Conservation (phyloP, 2,797 vertebrate species). For the Pseudomugil tenellus region DNA sequence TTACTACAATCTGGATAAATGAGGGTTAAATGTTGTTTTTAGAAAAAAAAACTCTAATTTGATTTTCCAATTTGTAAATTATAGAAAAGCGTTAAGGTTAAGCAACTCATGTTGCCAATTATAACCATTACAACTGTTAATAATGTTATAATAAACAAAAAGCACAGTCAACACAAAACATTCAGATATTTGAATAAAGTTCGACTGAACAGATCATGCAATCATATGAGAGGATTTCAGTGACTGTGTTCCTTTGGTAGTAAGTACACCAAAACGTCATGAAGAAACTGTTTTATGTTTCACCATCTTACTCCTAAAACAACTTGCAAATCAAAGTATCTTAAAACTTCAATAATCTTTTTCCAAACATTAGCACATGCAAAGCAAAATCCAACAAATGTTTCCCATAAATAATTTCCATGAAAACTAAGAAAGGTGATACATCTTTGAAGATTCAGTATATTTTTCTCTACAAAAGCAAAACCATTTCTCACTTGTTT, state of each 20-base stretch:
- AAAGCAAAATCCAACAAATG: slow-evolving; percentile 48
- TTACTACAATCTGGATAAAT: neutral
- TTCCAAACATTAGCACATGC: slow-evolving; percentile 49
- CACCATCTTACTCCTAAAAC: neutral
- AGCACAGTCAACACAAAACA: slow-evolving; percentile 22
- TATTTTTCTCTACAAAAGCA: neutral
- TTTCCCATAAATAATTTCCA: neutral
- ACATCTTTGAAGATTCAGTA: neutral
- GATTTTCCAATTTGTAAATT: neutral
- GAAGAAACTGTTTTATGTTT: neutral
- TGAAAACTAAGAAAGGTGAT: neutral
- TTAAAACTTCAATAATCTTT: slow-evolving; percentile 10
- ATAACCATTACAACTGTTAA: slow-evolving; percentile 58
- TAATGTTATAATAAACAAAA: slow-evolving; percentile 41
- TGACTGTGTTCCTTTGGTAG: neutral
- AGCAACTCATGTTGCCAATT: slow-evolving; percentile 20
- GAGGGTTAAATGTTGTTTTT: neutral
- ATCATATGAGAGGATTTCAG: neutral
- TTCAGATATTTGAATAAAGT: slow-evolving; percentile 28
- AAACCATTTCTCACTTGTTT: neutral
- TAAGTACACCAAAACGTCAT: neutral
- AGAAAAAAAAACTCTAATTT: neutral
- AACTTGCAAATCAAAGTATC: slow-evolving; percentile 12
- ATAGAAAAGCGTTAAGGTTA: slow-evolving; percentile 10
- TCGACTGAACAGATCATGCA: slow-evolving; percentile 42